Percentiles rank a stretch among this genome's conserved stretches.
Evolutionary conservation across 2,113 vertebrate genomes (phyloP).

Genomic region (Columba janthina): DNA sequence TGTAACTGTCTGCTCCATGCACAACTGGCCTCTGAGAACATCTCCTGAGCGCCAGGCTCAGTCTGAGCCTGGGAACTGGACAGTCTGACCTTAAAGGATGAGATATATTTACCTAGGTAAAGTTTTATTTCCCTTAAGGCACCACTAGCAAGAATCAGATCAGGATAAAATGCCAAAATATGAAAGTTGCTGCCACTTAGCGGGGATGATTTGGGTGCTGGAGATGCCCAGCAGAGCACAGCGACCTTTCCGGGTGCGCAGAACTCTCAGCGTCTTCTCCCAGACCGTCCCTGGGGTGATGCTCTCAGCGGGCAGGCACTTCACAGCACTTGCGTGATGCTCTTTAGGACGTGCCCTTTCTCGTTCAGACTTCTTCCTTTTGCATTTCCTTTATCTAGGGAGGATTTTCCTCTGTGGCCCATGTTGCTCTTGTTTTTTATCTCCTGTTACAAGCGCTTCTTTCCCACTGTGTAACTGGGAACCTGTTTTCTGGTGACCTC

Average conservation of each 20-base stretch:
- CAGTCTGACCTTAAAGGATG: neutral
- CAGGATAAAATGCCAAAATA: neutral
- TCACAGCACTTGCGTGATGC: neutral
- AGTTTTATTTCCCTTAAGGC: neutral
- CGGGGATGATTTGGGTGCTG: neutral
- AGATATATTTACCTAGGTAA: rapidly evolving
- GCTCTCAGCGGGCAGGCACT: too few species aligned
- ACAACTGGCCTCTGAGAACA: rapidly evolving
- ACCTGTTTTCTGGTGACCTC: neutral
- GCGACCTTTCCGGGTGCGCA: neutral
- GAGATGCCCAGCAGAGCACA: neutral
- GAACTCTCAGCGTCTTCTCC: neutral
- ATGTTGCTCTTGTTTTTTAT: neutral
- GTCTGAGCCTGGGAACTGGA: neutral
- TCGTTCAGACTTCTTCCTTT: neutral
- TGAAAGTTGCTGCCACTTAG: neutral
- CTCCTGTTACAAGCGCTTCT: neutral
- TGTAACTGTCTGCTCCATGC: rapidly evolving
- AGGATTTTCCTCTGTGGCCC: neutral
- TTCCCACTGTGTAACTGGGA: neutral
- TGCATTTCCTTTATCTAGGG: rapidly evolving
- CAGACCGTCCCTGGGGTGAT: neutral
- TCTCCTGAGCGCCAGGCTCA: neutral
- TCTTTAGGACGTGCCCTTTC: neutral
- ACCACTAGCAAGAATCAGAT: neutral